Conservation (phyloP, 2,113 vertebrate species). For the Accipiter cooperii region DNA sequence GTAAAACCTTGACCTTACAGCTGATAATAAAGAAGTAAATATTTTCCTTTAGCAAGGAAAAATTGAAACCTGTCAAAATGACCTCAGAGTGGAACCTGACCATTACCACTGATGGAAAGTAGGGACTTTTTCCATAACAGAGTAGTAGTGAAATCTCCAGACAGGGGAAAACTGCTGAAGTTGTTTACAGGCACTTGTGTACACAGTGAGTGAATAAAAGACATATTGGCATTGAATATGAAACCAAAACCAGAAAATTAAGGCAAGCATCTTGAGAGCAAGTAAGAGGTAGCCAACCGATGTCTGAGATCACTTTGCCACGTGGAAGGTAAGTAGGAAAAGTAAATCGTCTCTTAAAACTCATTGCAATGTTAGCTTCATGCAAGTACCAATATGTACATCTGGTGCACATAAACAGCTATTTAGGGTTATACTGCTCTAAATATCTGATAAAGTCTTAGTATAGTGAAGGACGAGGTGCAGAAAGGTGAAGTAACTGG, state of each 20-base stretch:
- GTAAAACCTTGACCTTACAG: neutral
- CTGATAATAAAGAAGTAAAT: slow-evolving; percentile 18
- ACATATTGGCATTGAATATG: neutral
- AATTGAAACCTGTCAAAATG: neutral
- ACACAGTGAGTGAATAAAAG: neutral
- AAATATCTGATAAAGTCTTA: neutral
- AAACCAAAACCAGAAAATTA: neutral
- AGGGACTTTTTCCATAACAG: neutral
- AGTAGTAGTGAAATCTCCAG: neutral
- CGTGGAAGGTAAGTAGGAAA: neutral
- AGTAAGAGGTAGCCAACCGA: neutral
- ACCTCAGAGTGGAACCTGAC: neutral
- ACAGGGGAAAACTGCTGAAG: neutral
- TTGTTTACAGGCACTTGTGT: neutral
- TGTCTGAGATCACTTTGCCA: neutral
- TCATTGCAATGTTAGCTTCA: neutral
- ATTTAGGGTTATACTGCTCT: neutral
- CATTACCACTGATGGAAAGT: neutral
- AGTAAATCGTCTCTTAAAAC: neutral
- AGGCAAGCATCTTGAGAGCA: neutral
- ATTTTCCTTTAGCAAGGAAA: slow-evolving; percentile 12
- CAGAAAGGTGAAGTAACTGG: neutral
- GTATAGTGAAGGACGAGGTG: neutral
- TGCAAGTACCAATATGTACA: neutral
- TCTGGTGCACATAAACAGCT: neutral